Conservation (phyloP, 2,888 invertebrate species). For the Hypselothyrea guttata region DNA sequence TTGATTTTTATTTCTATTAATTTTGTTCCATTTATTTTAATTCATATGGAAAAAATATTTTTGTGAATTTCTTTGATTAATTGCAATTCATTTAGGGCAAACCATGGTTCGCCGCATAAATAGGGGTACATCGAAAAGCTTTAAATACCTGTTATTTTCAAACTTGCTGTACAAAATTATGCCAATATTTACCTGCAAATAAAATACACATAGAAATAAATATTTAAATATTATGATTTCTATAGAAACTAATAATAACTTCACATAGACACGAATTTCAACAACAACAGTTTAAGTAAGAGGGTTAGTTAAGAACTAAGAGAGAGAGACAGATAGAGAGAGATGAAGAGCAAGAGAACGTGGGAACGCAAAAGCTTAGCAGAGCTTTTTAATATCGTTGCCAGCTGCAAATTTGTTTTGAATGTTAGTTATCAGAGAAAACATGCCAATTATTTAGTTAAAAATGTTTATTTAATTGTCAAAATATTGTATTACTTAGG, state of each 20-base stretch:
- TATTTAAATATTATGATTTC: not conserved
- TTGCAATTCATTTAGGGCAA: too few species aligned
- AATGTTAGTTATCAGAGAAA: conserved; percentile 30
- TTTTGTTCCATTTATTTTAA: too few species aligned
- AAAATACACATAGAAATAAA: conserved; percentile 37
- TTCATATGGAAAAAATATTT: too few species aligned
- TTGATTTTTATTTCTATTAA: too few species aligned
- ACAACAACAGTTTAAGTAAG: conserved; percentile 19
- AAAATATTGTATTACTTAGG: too few species aligned
- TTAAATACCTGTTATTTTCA: conserved; percentile 59
- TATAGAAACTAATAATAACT: conserved; percentile 1
- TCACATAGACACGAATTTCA: conserved; percentile 20
- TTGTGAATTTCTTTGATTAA: too few species aligned
- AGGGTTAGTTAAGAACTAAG: conserved; percentile 30
- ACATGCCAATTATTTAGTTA: conserved; percentile 54
- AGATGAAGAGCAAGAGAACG: conserved; percentile 27
- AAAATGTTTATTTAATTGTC: too few species aligned
- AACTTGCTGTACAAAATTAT: conserved; percentile 3
- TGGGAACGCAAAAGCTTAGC: conserved; percentile 40
- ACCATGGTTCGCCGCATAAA: conserved; percentile 20
- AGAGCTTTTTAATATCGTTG: conserved; percentile 33
- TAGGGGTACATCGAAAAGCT: conserved; percentile 8
- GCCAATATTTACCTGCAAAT: conserved; percentile 70
- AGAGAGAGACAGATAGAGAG: conserved; percentile 8
- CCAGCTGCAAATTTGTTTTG: conserved; percentile 16